Base-by-base conservation (phyloP, 2,797 vertebrate species). In the Thaleichthys pacificus region DNA sequence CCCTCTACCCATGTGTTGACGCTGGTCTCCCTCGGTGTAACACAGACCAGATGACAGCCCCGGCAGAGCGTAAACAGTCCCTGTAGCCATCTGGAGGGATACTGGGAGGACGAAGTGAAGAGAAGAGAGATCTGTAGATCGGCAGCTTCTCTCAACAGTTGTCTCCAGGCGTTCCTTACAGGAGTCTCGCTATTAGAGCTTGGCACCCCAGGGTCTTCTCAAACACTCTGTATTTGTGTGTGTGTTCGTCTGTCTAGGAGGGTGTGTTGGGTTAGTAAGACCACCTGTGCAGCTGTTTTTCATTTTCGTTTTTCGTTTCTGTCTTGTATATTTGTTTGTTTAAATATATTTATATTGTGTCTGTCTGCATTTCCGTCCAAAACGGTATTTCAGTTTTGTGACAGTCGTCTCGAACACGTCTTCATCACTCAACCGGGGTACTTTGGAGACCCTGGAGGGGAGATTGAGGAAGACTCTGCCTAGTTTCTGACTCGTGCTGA, bases 31-130 rank as follows among this genome's bases (percentile, higher is more conserved):
- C 38, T 68, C 1, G 15, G 17, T 66, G 62, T 80, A 84, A 87
- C 80, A 62, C 63, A 77, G 24, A 76, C 78, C 85, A 87, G 80
- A 85, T 82, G 79, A 49, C 30, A 74, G 26, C 30, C 58, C 17
- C 60, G 54, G 51, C 70, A 58, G 57, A 76, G 67, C 78, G 74
- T 87, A 87, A 87, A 87, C 80, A 85, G 66, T 82, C 74, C 74
- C 66, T 66, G 68, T 69, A 70, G 61, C 77, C 74, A 71, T 82
- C 69, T 73, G 70, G 68, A 65, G 3, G 12, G 28, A n/a, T 70
- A 66, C 77, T 71, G 65, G 60, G 49, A 54, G 15, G 24, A 61
- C n/a, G 9, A 66, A 62, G 58, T 21, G 30, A 26, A 26, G 5
- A 32, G 63, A 47, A 47, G 42, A 47, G 47, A 62, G 62, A 60